Evolutionary conservation across 2,888 invertebrate genomes (phyloP), one percentile per base, ranked within the genome.

Genomic region (Platycheirus rosarum): DNA sequence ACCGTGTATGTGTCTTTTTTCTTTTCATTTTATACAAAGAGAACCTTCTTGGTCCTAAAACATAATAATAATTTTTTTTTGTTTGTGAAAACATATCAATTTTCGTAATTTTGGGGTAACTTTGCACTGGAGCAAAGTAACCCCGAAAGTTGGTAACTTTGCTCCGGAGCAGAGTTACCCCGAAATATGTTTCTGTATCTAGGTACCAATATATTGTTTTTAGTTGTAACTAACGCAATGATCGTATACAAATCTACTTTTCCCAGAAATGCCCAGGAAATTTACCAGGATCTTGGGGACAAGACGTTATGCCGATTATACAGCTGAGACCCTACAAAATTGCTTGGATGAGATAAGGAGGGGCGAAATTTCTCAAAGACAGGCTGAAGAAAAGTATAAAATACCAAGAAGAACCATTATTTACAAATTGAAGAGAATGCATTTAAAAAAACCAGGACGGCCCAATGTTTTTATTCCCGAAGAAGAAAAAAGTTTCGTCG

Each of bases 291-390:
- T 6, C 7, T 42, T 57, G 55, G 55, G 55, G 23, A 57, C 55
- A 57, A 57, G 55, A 57, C 20, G 23, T 11, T 57, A 57, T 13
- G 55, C 37, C 9, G 40, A 57, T 20, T 57, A 57, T 18, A 53
- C 35, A 35, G 53, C 35, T 7, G 35, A 49, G 26, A n/a, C 49
- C 35, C 16, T 53, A 35, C 16, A 4, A 53, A 35, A 53, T 16
- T 53, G 53, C 23, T 23, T 57, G 57, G 57, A 57, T 8, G 57
- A 57, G 13, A 57, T 40, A 6, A 57, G 40, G 40, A 57, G 57
- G 4, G 13, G 40, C 20, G 35, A 35, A 35, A 53, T 53, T 53
- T 35, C 53, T n/a, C 53, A 37, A 8, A 53, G 53, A 18, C 35
- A 53, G 16, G 53, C 53, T 2, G 35, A 53, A 35, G 20, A 53